Conservation (phyloP, 2,888 invertebrate species). For the Phaonia tiefii region DNA sequence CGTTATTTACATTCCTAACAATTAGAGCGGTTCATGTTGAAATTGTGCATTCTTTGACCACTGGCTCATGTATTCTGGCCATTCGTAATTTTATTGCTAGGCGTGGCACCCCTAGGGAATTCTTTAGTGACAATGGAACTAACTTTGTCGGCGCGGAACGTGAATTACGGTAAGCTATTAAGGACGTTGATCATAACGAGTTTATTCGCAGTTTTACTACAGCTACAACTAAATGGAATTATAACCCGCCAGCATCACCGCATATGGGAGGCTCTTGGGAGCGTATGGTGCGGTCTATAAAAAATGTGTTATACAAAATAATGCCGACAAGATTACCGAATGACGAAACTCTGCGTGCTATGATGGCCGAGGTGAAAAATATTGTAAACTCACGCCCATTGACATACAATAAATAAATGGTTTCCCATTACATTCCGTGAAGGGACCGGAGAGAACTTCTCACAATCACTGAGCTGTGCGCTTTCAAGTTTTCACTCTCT, state of each 20-base stretch:
- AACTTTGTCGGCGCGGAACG: slow-evolving; percentile 64
- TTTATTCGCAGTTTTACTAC: no score
- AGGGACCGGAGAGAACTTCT: no score
- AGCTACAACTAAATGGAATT: slow-evolving; percentile 57
- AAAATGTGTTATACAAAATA: no score
- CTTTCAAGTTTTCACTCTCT: no score
- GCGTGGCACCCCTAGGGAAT: no score
- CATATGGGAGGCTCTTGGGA: slow-evolving; percentile 65
- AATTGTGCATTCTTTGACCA: no score
- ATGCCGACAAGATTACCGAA: slow-evolving; percentile 50
- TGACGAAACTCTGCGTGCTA: slow-evolving; percentile 62
- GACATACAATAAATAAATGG: no score
- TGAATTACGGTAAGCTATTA: slow-evolving; percentile 55
- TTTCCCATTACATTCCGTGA: no score
- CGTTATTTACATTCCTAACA: no score
- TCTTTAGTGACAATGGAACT: slow-evolving; percentile 65
- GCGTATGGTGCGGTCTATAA: slow-evolving; percentile 59
- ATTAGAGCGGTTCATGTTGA: no score
- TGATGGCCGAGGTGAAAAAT: slow-evolving; percentile 55
- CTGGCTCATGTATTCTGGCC: slow-evolving; percentile 58
- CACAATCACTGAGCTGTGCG: no score
- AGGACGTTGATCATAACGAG: slow-evolving; percentile 50
- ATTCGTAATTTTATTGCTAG: slow-evolving; percentile 58
- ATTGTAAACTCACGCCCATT: no score
- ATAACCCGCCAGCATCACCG: slow-evolving; percentile 67